Base-by-base conservation (phyloP, 2,888 invertebrate species). In the Volucella inflata region DNA sequence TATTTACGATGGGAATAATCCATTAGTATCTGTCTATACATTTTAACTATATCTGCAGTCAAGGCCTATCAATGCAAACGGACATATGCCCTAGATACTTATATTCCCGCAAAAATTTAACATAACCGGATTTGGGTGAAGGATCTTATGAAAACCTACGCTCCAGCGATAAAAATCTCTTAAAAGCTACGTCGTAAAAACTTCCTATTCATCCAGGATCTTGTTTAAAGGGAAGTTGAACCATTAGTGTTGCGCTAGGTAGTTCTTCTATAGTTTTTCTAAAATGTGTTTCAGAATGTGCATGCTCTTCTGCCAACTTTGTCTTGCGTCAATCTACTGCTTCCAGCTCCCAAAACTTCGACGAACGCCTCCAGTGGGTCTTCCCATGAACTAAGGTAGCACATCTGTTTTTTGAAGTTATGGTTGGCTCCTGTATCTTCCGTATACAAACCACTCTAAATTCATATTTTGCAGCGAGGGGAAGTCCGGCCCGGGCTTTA, bases 391-490 rank as follows among this genome's bases (percentile, higher is more conserved):
- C 10, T 42, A 10, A 42, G 42, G n/a, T n/a, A n/a, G n/a, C n/a
- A 42, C 42, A 42, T 10, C 42, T 42, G 42, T 42, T 8, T 42
- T 8, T 42, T 42, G n/a, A n/a, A n/a, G n/a, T n/a, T n/a, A n/a
- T n/a, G n/a, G n/a, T n/a, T n/a, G n/a, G n/a, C n/a, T n/a, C n/a
- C n/a, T n/a, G n/a, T n/a, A n/a, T n/a, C n/a, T n/a, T n/a, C n/a
- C n/a, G n/a, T n/a, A n/a, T n/a, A n/a, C n/a, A n/a, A n/a, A n/a
- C n/a, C n/a, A n/a, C n/a, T n/a, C n/a, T n/a, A n/a, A n/a, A n/a
- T n/a, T n/a, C n/a, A n/a, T n/a, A n/a, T 42, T 42, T 42, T 42
- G 42, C 42, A 42, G 42, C 42, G 42, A 42, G 42, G 42, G 42
- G 8, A n/a, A 42, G 8, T 42, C 10, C 42, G 8, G 42, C 42